These are phyloP conservation scores for Xerus rutilus DNA, from an alignment of 2,797 vertebrate genomes.

Conservation along the genomic window DNA sequence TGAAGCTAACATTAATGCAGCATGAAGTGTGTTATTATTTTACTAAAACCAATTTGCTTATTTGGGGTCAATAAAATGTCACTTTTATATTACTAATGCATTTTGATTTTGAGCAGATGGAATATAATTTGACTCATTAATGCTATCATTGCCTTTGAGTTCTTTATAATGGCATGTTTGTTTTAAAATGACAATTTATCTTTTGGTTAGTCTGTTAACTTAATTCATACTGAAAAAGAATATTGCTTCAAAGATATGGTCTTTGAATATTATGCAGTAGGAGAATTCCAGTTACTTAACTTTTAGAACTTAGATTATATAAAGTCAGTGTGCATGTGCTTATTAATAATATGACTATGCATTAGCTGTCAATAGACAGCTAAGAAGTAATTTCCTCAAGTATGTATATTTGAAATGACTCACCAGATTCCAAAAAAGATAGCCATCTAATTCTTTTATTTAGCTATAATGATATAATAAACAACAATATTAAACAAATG, in stretches of 20 bases:
- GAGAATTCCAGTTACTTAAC: neutral
- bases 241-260: neutral
- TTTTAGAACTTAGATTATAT: neutral
- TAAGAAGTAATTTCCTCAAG: neutral
- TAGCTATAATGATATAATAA: neutral
- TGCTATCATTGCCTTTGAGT: neutral
- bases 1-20: neutral
- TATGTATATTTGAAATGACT: neutral
- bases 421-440: neutral
- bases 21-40: neutral
- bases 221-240: neutral
- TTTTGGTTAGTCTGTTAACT: neutral
- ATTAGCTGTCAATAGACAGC: neutral
- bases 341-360: neutral
- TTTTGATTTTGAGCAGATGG: constrained; percentile 25
- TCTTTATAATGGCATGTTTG: neutral
- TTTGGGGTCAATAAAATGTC: neutral
- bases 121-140: neutral
- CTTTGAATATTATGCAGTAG: neutral
- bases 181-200: constrained; percentile 25
- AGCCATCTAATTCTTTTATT: neutral
- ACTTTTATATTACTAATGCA: constrained; percentile 13
- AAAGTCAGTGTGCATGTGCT: neutral
- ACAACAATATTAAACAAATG: too few species aligned
- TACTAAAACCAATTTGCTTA: neutral